phyloP scores from a whole-genome alignment of 2,888 invertebrate genomes.

The Girardia tigrina region DNA sequence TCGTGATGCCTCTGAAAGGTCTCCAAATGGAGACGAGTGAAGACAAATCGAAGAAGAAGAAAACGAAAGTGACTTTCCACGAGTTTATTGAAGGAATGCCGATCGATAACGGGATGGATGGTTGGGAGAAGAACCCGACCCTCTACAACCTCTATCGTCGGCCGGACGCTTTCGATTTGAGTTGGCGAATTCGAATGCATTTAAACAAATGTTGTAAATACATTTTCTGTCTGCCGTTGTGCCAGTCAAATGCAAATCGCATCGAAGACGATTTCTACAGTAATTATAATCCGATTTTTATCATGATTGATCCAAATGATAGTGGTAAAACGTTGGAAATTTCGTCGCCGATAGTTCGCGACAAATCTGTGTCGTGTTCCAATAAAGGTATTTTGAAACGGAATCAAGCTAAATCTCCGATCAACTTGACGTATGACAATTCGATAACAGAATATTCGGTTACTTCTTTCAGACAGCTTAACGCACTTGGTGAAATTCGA shows the following conservation, averaged over 20 bases:
- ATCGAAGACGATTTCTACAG: neutral
- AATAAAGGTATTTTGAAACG: neutral
- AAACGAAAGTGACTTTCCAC: neutral
- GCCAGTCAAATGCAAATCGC: neutral
- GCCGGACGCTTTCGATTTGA: neutral
- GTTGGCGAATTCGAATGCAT: neutral
- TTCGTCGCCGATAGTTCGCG: neutral
- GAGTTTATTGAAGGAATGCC: constrained; percentile 6
- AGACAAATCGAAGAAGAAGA: neutral
- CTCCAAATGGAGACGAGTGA: neutral
- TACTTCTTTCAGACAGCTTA: neutral
- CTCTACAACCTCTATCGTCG: neutral
- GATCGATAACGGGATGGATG: constrained; percentile 11
- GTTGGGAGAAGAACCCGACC: neutral
- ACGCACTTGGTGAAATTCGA: too few species aligned
- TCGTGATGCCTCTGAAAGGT: neutral
- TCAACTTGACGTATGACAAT: neutral
- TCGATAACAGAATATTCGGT: neutral
- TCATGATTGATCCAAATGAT: neutral
- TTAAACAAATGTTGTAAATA: neutral
- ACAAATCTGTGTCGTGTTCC: neutral
- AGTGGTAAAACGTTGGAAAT: neutral
- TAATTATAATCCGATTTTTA: neutral
- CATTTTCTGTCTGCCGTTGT: neutral
- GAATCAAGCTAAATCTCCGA: neutral